These are phyloP conservation scores for Enteromius fasciolatus DNA, from an alignment of 2,797 vertebrate species.

Conservation along the genomic window DNA sequence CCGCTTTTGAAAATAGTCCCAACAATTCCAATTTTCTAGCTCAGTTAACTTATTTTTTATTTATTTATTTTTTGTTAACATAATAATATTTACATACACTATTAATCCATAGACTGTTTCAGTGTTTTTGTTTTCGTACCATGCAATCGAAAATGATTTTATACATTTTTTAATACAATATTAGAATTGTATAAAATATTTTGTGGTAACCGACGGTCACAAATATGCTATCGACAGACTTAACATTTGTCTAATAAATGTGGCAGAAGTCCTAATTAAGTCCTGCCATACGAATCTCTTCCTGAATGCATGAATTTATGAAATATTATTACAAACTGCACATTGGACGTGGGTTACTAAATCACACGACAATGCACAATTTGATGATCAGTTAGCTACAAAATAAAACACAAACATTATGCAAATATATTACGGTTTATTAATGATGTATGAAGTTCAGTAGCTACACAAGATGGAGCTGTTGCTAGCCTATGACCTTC, in stretches of 20 bases:
- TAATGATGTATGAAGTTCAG: neutral
- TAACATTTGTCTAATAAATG: neutral
- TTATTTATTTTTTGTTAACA: too few relatives aligned
- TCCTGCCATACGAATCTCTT: neutral
- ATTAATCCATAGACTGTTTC: neutral
- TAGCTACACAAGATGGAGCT: constrained; percentile 10
- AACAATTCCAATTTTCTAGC: neutral
- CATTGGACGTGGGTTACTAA: neutral
- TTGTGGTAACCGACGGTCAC: neutral
- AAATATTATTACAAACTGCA: neutral
- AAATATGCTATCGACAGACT: neutral
- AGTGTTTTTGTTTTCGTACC: neutral
- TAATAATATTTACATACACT: neutral
- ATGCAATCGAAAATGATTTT: neutral
- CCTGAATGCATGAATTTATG: neutral
- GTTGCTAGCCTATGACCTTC: neutral
- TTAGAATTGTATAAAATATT: neutral
- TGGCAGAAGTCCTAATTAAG: neutral
- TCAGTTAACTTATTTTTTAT: too few relatives aligned
- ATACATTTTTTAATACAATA: too few relatives aligned
- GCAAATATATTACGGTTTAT: neutral
- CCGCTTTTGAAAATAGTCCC: neutral
- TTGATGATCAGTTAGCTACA: neutral
- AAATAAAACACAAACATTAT: too few relatives aligned
- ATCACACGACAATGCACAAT: neutral